These are phyloP conservation scores for Caenorhabditis doughertyi DNA, from an alignment of 2,888 invertebrate species.

Conservation along the genomic window DNA sequence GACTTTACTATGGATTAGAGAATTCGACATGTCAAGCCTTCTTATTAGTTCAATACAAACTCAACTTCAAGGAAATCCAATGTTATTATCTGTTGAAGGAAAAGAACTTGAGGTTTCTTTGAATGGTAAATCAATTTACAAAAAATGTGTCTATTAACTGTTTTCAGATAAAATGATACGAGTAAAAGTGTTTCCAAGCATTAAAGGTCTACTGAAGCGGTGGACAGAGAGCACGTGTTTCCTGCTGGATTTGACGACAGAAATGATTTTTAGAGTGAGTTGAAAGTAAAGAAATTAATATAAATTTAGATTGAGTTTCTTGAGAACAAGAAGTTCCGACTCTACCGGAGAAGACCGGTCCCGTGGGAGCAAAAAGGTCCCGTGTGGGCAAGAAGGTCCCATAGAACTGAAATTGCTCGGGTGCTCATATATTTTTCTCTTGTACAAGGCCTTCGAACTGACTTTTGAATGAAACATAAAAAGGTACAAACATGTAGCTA, in stretches of 20 bases:
- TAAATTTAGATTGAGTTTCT: too few relatives aligned
- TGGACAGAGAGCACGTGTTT: slow-evolving; percentile 48
- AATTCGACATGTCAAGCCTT: slow-evolving; percentile 39
- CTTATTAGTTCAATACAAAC: slow-evolving; percentile 35
- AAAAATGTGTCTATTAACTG: neutral
- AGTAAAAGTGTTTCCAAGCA: slow-evolving; percentile 50
- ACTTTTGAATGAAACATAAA: too few relatives aligned
- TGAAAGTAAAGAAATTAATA: slow-evolving; percentile 2
- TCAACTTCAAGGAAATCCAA: slow-evolving; percentile 46
- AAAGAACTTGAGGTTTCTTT: slow-evolving; percentile 44
- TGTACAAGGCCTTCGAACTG: too few relatives aligned
- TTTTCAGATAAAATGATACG: slow-evolving; percentile 49
- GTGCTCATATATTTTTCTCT: too few relatives aligned
- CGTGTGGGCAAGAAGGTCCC: too few relatives aligned
- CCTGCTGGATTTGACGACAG: slow-evolving; percentile 40
- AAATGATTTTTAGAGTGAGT: slow-evolving; percentile 37
- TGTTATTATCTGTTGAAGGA: slow-evolving; percentile 49
- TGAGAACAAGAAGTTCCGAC: too few relatives aligned
- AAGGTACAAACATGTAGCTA: too few relatives aligned
- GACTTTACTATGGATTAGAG: slow-evolving; percentile 51
- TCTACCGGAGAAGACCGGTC: too few relatives aligned
- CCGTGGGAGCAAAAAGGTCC: too few relatives aligned
- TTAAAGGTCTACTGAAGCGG: slow-evolving; percentile 38
- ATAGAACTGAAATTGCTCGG: too few relatives aligned
- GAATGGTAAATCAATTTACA: slow-evolving; percentile 30